Base-by-base conservation (phyloP, 2,113 vertebrate species). In the Grallaria varia region DNA sequence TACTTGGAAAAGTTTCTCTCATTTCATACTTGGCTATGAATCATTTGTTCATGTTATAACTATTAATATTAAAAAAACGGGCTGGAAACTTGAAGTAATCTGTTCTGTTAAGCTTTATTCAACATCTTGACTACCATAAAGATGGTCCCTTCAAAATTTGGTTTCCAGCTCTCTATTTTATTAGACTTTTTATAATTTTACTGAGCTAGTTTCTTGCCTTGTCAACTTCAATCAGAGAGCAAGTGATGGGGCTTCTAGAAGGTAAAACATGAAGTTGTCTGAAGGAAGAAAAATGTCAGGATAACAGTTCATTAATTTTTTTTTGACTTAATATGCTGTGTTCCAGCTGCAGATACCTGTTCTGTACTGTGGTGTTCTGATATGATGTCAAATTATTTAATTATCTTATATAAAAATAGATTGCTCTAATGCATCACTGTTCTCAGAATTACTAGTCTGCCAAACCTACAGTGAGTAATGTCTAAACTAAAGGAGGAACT, bases 1-100 rank as follows among this genome's bases (percentile, higher is more conserved):
- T 88, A 77, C 23, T 96, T 95, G 83, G 90, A 96, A 94, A 93
- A 86, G 64, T 74, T 95, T 88, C 42, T 92, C 63, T 93, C 79
- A 74, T 94, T 94, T 93, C 72, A 56, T 87, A 37, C 83, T 97
- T 93, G 86, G 56, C 89, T 86, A 59, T 81, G 91, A 93, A 86
- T 92, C 64, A 67, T 71, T 89, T 87, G 64, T 77, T 95, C 91
- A 71, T 96, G 67, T 86, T 96, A 71, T 74, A 93, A 47, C 90
- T 93, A 92, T 90, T 90, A 95, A 87, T 94, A 79, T 93, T 90
- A 63, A 69, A 93, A 90, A 88, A 44, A 4, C 56, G 49, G 81
- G 13, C 81, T 97, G 87, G 84, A 94, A 96, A 92, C 60, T 89
- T 84, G 47, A 47, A 67, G 42, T 59, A 67, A 59, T 58, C 55